Percentiles rank a stretch among this genome's conserved stretches.
Evolutionary conservation across 1,140 invertebrate genomes (phyloP).

Genomic region (Oedothorax gibbosus): DNA sequence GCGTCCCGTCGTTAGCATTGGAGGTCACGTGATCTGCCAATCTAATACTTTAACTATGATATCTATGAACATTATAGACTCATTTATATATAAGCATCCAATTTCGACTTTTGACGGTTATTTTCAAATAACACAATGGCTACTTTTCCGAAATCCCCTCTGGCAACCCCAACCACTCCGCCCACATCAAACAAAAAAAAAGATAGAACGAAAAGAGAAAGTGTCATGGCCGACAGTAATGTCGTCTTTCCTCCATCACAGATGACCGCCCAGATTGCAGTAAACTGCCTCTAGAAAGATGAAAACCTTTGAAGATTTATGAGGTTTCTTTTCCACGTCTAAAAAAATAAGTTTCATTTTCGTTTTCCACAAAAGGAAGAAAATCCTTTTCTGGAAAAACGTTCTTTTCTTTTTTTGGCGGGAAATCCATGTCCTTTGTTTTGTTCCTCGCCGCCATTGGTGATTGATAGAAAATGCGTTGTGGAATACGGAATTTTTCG

Average conservation of each 20-base stretch:
- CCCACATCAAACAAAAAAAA: not conserved
- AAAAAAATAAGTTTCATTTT: slow-evolving; percentile 13
- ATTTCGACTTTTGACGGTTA: too few relatives aligned
- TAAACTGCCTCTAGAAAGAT: slow-evolving; percentile 30
- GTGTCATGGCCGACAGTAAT: slow-evolving; percentile 55
- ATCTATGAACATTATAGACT: too few relatives aligned
- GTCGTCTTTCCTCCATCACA: slow-evolving; percentile 52
- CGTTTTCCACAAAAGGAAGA: slow-evolving; percentile 15
- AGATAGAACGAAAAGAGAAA: slow-evolving; percentile 45
- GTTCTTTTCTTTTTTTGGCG: slow-evolving; percentile 23
- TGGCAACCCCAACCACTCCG: not conserved
- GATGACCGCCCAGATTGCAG: slow-evolving; percentile 52
- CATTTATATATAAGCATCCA: too few relatives aligned
- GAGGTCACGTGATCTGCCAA: too few relatives aligned
- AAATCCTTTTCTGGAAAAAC: slow-evolving; percentile 1
- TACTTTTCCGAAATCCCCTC: too few relatives aligned
- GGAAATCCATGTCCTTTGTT: not conserved
- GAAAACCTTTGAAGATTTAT: slow-evolving; percentile 51
- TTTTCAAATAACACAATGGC: too few relatives aligned
- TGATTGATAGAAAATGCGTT: slow-evolving; percentile 5
- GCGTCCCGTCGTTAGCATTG: too few relatives aligned
- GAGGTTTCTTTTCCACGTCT: slow-evolving; percentile 40
- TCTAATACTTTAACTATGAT: too few relatives aligned
- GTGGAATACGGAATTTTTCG: too few relatives aligned
- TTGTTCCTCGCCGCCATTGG: not conserved